A percentile compares a stretch with the other conserved stretches of the same genome.
These are phyloP conservation scores for Sorex araneus DNA, from an alignment of 2,113 vertebrate species.

Conservation along the genomic window DNA sequence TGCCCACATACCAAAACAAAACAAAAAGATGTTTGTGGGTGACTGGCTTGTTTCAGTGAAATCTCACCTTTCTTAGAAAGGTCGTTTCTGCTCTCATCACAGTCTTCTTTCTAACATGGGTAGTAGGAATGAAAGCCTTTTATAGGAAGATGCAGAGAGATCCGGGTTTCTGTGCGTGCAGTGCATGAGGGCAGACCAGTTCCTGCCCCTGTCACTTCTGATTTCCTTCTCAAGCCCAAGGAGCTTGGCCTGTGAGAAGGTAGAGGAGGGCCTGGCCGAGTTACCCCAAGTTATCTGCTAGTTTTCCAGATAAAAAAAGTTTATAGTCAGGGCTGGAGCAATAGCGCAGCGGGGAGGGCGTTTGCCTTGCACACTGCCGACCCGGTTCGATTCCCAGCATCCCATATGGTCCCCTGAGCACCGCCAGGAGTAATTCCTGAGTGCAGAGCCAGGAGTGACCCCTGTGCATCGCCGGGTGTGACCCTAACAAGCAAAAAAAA, in stretches of 20 bases:
- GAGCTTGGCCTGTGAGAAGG: background rate
- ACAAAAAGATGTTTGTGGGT: background rate
- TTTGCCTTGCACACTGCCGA: no score
- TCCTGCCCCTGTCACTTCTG: background rate
- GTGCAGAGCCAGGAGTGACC: no score
- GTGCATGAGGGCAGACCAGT: background rate
- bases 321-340: no score
- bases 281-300: background rate
- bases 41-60: background rate
- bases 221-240: background rate
- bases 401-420: no score
- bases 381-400: no score
- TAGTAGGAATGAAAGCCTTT: background rate
- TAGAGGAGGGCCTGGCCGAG: background rate
- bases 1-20: no score
- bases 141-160: no score
- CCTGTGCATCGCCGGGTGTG: no score
- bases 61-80: background rate
- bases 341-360: no score
- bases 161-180: no score
- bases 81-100: constrained; percentile 8
- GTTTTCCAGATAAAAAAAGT: constrained; percentile 7
- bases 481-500: no score
- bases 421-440: no score
- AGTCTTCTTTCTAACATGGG: background rate